Evolutionary conservation across 2,888 invertebrate genomes (phyloP), one percentile per base, ranked within the genome.

Genomic region (Diabrotica balteata): DNA sequence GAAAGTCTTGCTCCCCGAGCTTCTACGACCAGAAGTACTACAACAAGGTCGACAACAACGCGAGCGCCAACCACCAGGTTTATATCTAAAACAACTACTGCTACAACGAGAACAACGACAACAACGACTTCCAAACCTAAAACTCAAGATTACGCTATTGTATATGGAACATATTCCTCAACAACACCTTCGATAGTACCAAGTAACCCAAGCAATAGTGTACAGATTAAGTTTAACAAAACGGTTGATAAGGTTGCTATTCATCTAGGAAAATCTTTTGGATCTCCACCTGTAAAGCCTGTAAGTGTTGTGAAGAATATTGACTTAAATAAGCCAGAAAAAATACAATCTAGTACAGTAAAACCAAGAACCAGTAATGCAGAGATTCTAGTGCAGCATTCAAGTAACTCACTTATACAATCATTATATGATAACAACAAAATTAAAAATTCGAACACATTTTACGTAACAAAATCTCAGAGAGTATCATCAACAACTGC

Each of bases 71-170:
- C 32, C 1, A 32, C 32, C 32, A 32, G 32, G 32, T 32, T 32
- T 32, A 32, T 32, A 32, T 2, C 32, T 32, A 32, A 32, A 32
- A 32, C 32, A 32, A 2, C 17, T 17, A 17, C 32, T 32, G 6
- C 9, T 7, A 7, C 9, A 8, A 17, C n/a, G n/a, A 47, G 10
- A 10, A 59, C 43, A 17, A 73, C 59, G 10, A 44, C 44, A 43
- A 46, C 17, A 46, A n/a, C 47, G 55, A 61, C 61, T 50, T 86
- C 80, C 9, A 54, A 43, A 83, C 85, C 66, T 53, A 73, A 67
- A 85, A 83, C 66, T 81, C 82, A 72, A 77, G 80, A 73, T 70
- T 77, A 75, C 84, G 87, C 78, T 83, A 85, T 76, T 81, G 83
- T 79, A 49, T 80, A 79, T 65, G 80, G 80, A 7, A 86, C 53